Evolutionary conservation across 2,113 vertebrate genomes (phyloP), one percentile per base, ranked within the genome.

Genomic region (human): DNA sequence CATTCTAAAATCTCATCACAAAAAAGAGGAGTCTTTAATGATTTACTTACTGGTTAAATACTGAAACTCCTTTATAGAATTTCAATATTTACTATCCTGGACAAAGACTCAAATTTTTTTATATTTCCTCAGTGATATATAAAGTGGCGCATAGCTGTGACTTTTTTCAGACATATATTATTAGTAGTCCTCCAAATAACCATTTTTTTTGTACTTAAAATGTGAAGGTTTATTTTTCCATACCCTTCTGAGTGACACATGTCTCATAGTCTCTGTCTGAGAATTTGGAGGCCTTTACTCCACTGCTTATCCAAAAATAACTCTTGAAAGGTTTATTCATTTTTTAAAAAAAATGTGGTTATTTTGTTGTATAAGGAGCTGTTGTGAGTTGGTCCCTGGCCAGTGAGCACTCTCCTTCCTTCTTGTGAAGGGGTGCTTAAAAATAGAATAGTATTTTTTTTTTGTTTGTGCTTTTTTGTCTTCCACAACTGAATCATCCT

Each of bases 341-440:
- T 43, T 79, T 48, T 18, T 27, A 9, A 11, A 82, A 79, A 78
- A 61, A 27, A 52, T 23, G 10, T 20, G 55, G 11, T 20, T n/a
- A 45, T 97, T 96, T 82, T 70, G 22, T 18, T 92, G 3, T 82
- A 16, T 80, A 92, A 92, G 38, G 13, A 73, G 59, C 2, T 73
- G 22, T 2, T 1, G 0, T 43, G 6, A 32, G 4, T 68, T 59
- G 2, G 14, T 80, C 27, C n/a, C 9, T 61, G 38, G 1, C 13
- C 35, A 73, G 4, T 45, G 22, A 66, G 1, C 6, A 70, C 8
- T 13, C 9, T 57, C 5, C 0, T 43, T 7, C 14, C 32, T 89
- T 64, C 16, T 3, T 55, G 9, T 68, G 55, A 85, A 89, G 27
- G 1, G 57, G 25, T 8, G 20, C 1, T 72, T 82, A 64, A 2